A percentile compares a stretch with the other conserved stretches of the same genome.
Conservation (phyloP, 2,113 vertebrate species). For the Aythya baeri region DNA sequence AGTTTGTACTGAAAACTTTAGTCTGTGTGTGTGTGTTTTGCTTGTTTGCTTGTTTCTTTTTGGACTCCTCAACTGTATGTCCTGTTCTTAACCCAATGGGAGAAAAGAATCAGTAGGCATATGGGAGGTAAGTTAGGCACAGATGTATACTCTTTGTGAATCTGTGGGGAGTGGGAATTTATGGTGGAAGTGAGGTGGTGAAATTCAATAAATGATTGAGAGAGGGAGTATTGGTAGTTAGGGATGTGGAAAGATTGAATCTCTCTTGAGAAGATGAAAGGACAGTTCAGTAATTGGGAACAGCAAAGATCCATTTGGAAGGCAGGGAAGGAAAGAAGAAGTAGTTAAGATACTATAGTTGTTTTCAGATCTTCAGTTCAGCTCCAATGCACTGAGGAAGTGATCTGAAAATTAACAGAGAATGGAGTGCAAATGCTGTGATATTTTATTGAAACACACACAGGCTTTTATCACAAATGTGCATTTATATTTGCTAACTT, state of each 20-base stretch:
- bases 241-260: slow-evolving; percentile 35
- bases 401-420: slow-evolving; percentile 13
- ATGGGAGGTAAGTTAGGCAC: not conserved
- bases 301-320: slow-evolving; percentile 15
- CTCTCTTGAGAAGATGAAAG: slow-evolving; percentile 36
- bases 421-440: not conserved
- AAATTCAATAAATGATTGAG: slow-evolving; percentile 24
- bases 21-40: not conserved
- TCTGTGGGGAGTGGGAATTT: not conserved
- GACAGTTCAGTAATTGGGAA: slow-evolving; percentile 34
- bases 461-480: not conserved
- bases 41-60: not conserved
- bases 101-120: not conserved
- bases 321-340: not conserved
- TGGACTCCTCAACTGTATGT: not conserved
- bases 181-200: not conserved
- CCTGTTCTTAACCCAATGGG: not conserved
- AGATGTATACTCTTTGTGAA: not conserved
- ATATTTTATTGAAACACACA: not conserved
- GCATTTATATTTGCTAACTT: not conserved
- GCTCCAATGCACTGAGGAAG: not conserved
- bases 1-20: not conserved
- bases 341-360: slow-evolving; percentile 9
- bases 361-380: slow-evolving; percentile 14
- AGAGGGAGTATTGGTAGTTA: not conserved